Conservation (phyloP, 2,888 invertebrate species). For the Drosophila meridiana region DNA sequence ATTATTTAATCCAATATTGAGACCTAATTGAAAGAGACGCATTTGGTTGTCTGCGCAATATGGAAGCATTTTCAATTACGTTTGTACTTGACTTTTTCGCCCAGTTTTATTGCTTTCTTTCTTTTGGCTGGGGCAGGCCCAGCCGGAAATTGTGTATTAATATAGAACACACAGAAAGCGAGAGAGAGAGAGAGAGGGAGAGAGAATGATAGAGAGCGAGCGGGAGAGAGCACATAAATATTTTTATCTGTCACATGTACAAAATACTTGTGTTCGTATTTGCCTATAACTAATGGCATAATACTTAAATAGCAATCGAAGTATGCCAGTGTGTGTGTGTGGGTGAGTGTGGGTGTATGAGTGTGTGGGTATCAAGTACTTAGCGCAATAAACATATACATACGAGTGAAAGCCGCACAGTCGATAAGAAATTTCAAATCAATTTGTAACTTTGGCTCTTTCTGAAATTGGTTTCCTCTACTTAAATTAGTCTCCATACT, state of each 20-base stretch:
- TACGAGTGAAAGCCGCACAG: slow-evolving; percentile 12
- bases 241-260: slow-evolving; percentile 61
- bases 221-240: slow-evolving; percentile 37
- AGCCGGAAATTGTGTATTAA: slow-evolving; percentile 74
- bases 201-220: slow-evolving; percentile 9
- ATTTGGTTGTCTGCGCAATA: slow-evolving; percentile 14
- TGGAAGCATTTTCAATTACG: slow-evolving; percentile 22
- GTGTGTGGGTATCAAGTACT: slow-evolving; percentile 4
- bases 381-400: background rate
- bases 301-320: slow-evolving; percentile 12
- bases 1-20: background rate
- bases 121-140: slow-evolving; percentile 19
- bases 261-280: slow-evolving; percentile 42
- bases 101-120: slow-evolving; percentile 22
- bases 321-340: background rate
- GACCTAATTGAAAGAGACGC: background rate
- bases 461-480: background rate
- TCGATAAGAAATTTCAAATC: slow-evolving; percentile 10
- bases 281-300: slow-evolving; percentile 47
- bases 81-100: slow-evolving; percentile 50
- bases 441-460: background rate
- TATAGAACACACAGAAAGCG: slow-evolving; percentile 49
- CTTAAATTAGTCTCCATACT: background rate
- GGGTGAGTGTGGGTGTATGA: background rate
- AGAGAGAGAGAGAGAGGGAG: background rate